Base-by-base conservation (phyloP, 2,888 invertebrate species). In the Ormyrus thymus region DNA sequence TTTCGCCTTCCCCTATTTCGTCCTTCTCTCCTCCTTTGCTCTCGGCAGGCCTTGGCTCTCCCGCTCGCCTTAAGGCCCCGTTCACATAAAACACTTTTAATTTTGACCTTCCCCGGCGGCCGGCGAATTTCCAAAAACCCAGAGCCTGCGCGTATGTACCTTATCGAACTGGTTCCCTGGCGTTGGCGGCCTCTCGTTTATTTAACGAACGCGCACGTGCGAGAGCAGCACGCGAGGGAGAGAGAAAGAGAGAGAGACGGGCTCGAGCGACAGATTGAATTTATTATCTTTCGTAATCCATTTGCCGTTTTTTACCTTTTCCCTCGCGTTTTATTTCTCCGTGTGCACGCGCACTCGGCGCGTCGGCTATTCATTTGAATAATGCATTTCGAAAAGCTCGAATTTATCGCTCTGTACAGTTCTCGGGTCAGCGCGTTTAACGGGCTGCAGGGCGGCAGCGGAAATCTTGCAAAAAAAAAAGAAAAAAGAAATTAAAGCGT, bases 331-430 rank as follows among this genome's bases (percentile, higher is more conserved):
- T 64, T 77, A 59, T 70, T 70, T 70, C 43, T 9, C n/a, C 51
- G 50, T 53, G 59, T 43, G 53, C 66, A 51, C 65, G 9, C 64
- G 77, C 69, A 5, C 15, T 53, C 9, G 11, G 56, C 55, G 59
- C 11, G 48, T 55, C 58, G 66, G 76, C 78, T 62, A 75, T 80
- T 82, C 72, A 68, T 64, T 62, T 74, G 68, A 81, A 82, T 82
- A 81, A 80, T 81, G 81, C 76, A 76, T 78, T 76, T 79, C 29
- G 72, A 79, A 72, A 76, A 72, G 76, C 71, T 72, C 48, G 62
- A 79, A 79, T 76, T 76, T 68, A 76, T 75, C 29, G 62, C 50
- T 2, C 15, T 48, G 53, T 56, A 43, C 10, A 29, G 66, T 48
- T 68, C 51, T 46, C 69, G 73, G 73, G 69, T 78, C 73, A 78